A percentile compares a stretch with the other conserved stretches of the same genome.
phyloP scores from a whole-genome alignment of 2,888 invertebrate species.

The Odontocerum albicorne region DNA sequence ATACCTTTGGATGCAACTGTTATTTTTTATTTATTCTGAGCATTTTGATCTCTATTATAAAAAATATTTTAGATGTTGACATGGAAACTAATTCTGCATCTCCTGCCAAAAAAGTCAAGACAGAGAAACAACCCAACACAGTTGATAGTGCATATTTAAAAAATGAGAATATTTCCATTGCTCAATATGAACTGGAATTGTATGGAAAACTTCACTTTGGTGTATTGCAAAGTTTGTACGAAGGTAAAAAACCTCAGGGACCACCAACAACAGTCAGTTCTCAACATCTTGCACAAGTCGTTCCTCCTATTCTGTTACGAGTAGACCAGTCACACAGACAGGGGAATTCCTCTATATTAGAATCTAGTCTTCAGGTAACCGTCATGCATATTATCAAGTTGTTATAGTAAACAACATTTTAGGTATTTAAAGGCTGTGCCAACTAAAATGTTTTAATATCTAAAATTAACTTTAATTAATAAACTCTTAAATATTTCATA shows the following conservation, averaged over 20 bases:
- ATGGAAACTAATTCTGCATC: conserved; percentile 42
- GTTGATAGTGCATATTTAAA: neutral
- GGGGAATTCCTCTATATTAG: conserved; percentile 46
- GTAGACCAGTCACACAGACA: conserved; percentile 46
- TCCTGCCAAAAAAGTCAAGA: conserved; percentile 48
- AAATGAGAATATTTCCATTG: conserved; percentile 2
- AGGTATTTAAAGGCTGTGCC: neutral
- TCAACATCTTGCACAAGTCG: conserved; percentile 60
- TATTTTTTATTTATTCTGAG: neutral
- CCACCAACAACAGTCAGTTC: conserved; percentile 66
- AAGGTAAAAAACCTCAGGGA: conserved; percentile 50
- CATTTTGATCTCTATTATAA: neutral
- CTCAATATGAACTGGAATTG: conserved; percentile 44
- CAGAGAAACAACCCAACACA: conserved; percentile 45
- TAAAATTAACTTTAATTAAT: too few relatives aligned
- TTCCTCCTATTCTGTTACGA: conserved; percentile 51
- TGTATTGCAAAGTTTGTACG: conserved; percentile 65
- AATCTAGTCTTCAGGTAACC: conserved; percentile 50
- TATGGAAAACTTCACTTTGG: conserved; percentile 71
- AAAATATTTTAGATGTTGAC: conserved; percentile 44
- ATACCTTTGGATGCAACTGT: neutral
- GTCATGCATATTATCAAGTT: neutral
- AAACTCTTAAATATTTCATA: too few relatives aligned
- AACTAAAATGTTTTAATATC: too few relatives aligned
- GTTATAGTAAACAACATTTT: neutral